Evolutionary conservation across 1,140 invertebrate species (phyloP), one percentile per base, ranked within the genome.

Genomic region (Tyrophagus putrescentiae): DNA sequence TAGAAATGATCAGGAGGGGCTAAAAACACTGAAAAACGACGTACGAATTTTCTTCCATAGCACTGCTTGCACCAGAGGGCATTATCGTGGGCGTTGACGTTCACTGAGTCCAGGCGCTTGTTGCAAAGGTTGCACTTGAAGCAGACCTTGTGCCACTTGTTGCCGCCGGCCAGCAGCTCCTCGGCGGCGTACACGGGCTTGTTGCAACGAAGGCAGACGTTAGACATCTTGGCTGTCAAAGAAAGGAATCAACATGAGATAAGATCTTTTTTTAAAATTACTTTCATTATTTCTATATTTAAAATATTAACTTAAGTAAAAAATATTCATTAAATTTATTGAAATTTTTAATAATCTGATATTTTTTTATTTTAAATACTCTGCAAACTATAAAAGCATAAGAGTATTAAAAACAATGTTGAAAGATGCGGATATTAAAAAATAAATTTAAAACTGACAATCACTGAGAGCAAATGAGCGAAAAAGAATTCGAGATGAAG

Each of bases 101-200:
- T 97, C 74, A 92, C 96, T 64, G 90, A 95, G 76, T 98, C 94
- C 72, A 98, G 79, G 75, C 90, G 79, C 78, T 97, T 98, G 74
- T 85, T 82, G 81, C 94, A 98, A 72, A 94, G 78, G 73, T 85
- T 88, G 77, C 94, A 98, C 78, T 96, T 98, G 80, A 98, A 97
- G 81, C 94, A 98, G 75, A 84, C 84, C 77, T 97, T 97, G 83
- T 98, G 93, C 84, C 84, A 98, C 80, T 96, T 96, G 71, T 88
- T 83, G 69, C 93, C 93, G 69, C 89, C 94, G 66, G 93, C 94
- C 66, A 95, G 82, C 69, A 89, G 84, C 75, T 98, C 93, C 76
- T 98, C 95, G 57, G 95, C 95, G 65, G 93, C 92, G 74, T 98
- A 98, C 42, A 98, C 95, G 61, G 91, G 88, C 78, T 96, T 96